phyloP scores from a whole-genome alignment of 2,113 vertebrate genomes.

The Hemichromis elongatus region DNA sequence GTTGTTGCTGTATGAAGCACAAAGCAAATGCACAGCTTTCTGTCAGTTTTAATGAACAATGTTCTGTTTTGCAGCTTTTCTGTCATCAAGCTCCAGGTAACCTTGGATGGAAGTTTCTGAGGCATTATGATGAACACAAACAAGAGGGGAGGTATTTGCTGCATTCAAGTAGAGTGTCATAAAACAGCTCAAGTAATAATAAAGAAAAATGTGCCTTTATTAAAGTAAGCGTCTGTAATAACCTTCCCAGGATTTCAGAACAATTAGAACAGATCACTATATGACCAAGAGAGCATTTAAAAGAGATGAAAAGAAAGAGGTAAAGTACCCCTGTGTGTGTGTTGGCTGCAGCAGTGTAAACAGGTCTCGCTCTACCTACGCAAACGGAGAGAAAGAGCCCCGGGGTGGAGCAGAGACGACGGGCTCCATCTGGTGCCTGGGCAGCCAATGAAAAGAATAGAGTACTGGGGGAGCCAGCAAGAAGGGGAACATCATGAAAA shows the following conservation, averaged over 20 bases:
- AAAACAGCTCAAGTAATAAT: not conserved
- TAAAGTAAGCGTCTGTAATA: not conserved
- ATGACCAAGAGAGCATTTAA: not conserved
- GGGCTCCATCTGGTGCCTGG: slow-evolving; percentile 69
- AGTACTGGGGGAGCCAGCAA: slow-evolving; percentile 48
- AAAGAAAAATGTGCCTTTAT: not conserved
- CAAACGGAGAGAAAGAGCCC: slow-evolving; percentile 54
- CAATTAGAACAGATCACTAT: not conserved
- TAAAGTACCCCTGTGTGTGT: not conserved
- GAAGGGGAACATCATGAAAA: slow-evolving; percentile 61
- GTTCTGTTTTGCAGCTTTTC: not conserved
- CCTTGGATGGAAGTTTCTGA: slow-evolving; percentile 19
- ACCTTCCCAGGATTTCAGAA: not conserved
- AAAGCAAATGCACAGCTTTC: not conserved
- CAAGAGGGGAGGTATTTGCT: not conserved
- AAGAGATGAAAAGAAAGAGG: not conserved
- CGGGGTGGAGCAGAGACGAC: slow-evolving; percentile 60
- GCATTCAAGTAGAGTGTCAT: not conserved
- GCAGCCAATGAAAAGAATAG: slow-evolving; percentile 67
- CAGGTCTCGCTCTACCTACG: slow-evolving; percentile 64
- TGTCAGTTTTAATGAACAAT: slow-evolving; percentile 1
- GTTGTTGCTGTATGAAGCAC: slow-evolving; percentile 48
- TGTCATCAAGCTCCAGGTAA: slow-evolving; percentile 17
- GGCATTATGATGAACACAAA: not conserved
- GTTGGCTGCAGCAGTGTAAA: slow-evolving; percentile 21